Base-by-base conservation (phyloP, 2,888 invertebrate species). In the Pelosia muscerda region DNA sequence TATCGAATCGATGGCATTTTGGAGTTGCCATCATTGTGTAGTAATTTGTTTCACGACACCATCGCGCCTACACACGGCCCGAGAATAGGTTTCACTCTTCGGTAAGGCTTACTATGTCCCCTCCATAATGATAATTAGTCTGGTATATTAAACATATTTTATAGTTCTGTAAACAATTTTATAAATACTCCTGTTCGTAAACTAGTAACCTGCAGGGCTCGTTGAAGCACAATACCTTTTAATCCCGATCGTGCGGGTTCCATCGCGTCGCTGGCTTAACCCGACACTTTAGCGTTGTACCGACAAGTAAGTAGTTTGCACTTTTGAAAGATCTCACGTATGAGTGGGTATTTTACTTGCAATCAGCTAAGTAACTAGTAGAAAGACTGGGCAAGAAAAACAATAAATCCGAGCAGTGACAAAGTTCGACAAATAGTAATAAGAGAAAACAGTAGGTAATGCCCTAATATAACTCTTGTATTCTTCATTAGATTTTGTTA, bases 161-260 rank as follows among this genome's bases (percentile, higher is more conserved):
- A 19, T 42, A 42, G 19, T 19, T 19, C 5, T 42, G 19, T 9
- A 31, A 10, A 1, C 2, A n/a, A n/a, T n/a, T 49, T n/a, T n/a
- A n/a, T n/a, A 19, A n/a, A 49, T n/a, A 49, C 8, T 9, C n/a
- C 6, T n/a, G 49, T 49, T 49, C 42, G 15, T 49, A 49, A 8
- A 2, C 49, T 49, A 19, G n/a, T n/a, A n/a, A 49, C 2, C n/a
- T 49, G 49, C 49, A n/a, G 9, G n/a, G 19, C 8, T n/a, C n/a
- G 19, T 49, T 49, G 49, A n/a, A 49, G 49, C 8, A n/a, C 49
- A 49, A 49, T 49, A 49, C n/a, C 49, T 49, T n/a, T 19, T n/a
- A 49, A 49, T 49, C n/a, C 49, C n/a, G n/a, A n/a, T 49, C 49
- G 49, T 49, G 49, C 49, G 49, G n/a, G n/a, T 49, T 49, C 8